Evolutionary conservation across 2,113 vertebrate species (phyloP).

Genomic region (Crotalus viridis): DNA sequence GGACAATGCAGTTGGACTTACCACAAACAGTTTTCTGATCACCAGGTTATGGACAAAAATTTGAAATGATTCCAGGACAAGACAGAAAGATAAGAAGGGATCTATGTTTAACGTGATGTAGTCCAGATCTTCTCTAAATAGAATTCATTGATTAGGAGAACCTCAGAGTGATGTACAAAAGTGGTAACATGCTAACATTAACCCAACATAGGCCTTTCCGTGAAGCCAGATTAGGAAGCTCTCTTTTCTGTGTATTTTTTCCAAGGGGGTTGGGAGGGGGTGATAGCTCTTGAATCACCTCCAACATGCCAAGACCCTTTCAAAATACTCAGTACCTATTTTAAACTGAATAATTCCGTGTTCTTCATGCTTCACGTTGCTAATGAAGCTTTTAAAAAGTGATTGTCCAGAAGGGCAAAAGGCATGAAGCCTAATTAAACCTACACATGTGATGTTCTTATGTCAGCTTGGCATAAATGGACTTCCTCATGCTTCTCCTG

Average conservation of each 20-base stretch:
- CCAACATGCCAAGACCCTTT: not conserved
- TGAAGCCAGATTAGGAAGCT: not conserved
- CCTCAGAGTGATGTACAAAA: not conserved
- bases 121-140: not conserved
- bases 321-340: not conserved
- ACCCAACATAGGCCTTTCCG: not conserved
- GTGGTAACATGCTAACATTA: too few relatives aligned
- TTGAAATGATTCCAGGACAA: not conserved
- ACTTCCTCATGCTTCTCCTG: not conserved
- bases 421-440: constrained; percentile 18
- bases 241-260: not conserved
- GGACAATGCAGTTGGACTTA: not conserved
- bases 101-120: not conserved
- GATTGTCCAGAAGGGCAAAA: constrained; percentile 6
- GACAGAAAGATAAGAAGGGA: not conserved
- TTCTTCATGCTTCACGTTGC: not conserved
- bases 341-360: not conserved
- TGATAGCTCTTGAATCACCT: not conserved
- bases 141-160: not conserved
- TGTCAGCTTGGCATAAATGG: not conserved
- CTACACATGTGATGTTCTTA: not conserved
- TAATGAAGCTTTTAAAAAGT: constrained; percentile 20
- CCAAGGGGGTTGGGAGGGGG: not conserved
- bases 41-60: not conserved
- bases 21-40: not conserved